Conservation (phyloP, 2,113 vertebrate genomes). For the Atrichornis clamosus region DNA sequence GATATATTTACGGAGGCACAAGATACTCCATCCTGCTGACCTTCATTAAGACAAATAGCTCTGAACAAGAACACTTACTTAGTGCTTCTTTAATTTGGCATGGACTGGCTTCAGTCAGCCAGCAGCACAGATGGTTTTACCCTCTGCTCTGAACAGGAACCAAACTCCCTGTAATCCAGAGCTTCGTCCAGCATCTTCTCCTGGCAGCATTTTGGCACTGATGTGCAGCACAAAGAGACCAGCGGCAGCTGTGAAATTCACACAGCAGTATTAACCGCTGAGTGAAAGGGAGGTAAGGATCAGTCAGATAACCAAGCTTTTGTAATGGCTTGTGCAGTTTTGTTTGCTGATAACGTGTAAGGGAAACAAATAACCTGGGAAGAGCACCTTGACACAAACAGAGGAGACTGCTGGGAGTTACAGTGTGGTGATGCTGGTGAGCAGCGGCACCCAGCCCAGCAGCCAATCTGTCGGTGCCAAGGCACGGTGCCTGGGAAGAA, state of each 20-base stretch:
- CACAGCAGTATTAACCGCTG: neutral
- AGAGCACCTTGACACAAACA: fast-evolving
- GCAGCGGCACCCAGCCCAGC: neutral
- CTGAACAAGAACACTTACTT: neutral
- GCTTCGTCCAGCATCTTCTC: neutral
- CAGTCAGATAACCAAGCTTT: fast-evolving
- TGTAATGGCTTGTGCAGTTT: neutral
- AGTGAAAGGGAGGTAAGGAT: neutral
- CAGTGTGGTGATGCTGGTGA: neutral
- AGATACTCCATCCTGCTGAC: neutral
- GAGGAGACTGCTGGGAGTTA: neutral
- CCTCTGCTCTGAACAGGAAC: neutral
- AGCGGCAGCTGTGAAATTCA: neutral
- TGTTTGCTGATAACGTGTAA: neutral
- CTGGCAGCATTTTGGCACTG: neutral
- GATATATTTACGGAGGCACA: neutral
- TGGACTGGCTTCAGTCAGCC: fast-evolving
- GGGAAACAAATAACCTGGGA: neutral
- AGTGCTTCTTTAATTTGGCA: neutral
- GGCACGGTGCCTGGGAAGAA: neutral
- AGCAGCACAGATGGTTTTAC: neutral
- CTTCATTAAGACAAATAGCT: neutral
- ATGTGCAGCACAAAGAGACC: neutral
- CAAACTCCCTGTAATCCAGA: neutral
- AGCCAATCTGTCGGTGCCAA: neutral